These are phyloP conservation scores for Phaenicophaeus curvirostris DNA, from an alignment of 2,797 vertebrate species.

Conservation along the genomic window DNA sequence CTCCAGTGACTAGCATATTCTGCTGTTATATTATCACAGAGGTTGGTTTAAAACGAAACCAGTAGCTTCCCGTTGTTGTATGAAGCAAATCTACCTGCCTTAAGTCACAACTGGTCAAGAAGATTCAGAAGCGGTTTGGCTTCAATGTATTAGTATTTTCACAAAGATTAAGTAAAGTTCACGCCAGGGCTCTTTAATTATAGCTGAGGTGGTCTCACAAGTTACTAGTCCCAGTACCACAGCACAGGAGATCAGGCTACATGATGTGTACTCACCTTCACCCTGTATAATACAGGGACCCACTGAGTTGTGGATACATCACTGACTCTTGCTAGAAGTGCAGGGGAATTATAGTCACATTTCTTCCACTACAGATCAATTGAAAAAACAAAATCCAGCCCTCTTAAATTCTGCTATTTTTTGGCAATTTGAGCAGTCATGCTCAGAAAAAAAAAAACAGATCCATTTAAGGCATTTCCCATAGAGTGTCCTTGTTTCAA, in stretches of 20 bases:
- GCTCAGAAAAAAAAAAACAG: background rate
- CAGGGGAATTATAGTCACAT: background rate
- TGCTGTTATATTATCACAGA: background rate
- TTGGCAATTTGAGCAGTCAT: background rate
- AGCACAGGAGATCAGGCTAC: background rate
- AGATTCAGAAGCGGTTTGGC: background rate
- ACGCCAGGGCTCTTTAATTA: background rate
- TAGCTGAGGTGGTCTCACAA: background rate
- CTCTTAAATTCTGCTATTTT: background rate
- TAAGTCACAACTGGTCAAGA: background rate
- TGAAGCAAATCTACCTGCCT: background rate
- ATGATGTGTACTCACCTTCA: background rate
- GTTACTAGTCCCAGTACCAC: background rate
- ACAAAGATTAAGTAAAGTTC: background rate
- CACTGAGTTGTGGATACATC: fast-evolving
- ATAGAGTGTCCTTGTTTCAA: background rate
- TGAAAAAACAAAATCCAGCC: background rate
- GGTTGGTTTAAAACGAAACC: background rate
- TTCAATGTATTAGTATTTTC: background rate
- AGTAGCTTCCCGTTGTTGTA: background rate
- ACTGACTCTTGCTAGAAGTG: background rate
- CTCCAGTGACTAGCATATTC: background rate
- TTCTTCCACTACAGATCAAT: background rate
- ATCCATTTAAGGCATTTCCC: background rate
- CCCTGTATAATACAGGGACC: background rate